These are phyloP conservation scores for Hydrochoerus hydrochaeris DNA, from an alignment of 2,113 vertebrate species.

Conservation along the genomic window DNA sequence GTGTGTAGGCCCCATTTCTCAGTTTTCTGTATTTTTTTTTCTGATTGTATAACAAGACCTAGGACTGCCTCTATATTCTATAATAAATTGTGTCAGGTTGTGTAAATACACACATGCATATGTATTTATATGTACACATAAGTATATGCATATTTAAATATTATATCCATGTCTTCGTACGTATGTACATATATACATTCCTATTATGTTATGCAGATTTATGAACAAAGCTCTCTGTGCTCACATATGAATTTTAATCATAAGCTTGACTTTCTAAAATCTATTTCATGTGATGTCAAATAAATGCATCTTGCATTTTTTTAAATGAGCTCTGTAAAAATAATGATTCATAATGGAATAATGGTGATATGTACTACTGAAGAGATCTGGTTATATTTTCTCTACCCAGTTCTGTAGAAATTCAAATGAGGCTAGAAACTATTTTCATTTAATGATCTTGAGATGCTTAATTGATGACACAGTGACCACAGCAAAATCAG, in stretches of 20 bases:
- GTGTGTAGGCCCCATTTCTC: neutral
- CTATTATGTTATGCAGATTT: neutral
- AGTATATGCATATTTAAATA: neutral
- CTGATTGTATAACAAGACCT: neutral
- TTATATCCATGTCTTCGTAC: neutral
- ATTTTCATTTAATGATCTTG: neutral
- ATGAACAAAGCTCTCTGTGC: neutral
- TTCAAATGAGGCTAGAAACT: neutral
- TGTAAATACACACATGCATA: rapidly evolving
- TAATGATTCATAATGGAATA: neutral
- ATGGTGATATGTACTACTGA: neutral
- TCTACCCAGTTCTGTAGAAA: neutral
- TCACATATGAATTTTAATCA: neutral
- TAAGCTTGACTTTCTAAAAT: neutral
- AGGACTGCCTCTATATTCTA: neutral
- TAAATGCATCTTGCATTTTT: neutral
- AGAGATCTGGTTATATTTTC: neutral
- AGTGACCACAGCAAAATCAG: neutral
- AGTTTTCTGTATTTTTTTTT: neutral
- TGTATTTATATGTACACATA: neutral
- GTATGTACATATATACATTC: neutral
- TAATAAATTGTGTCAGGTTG: neutral
- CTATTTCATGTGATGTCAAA: neutral
- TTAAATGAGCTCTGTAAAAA: neutral
- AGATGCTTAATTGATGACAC: neutral